Evolutionary conservation across 2,113 vertebrate genomes (phyloP).

Genomic region (Acinonyx jubatus): DNA sequence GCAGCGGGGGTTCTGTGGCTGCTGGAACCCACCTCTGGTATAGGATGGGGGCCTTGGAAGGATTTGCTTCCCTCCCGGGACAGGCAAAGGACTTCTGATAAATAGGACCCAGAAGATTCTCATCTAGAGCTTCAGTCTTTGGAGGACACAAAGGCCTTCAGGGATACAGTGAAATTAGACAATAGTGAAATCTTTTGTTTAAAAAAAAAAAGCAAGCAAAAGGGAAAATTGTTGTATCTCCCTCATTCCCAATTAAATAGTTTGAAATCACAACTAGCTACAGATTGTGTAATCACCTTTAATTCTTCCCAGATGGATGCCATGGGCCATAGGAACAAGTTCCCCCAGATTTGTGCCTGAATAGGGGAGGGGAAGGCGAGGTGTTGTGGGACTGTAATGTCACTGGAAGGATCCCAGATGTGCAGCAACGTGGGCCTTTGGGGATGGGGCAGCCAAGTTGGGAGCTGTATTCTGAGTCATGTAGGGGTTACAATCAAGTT

Average conservation of each 20-base stretch:
- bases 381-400: background rate
- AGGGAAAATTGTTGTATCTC: background rate
- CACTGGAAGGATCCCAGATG: background rate
- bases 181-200: background rate
- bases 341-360: constrained; percentile 3
- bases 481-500: background rate
- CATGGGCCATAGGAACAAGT: background rate
- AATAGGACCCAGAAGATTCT: background rate
- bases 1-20: background rate
- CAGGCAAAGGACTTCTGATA: background rate
- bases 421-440: background rate
- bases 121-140: background rate
- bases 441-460: background rate
- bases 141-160: background rate
- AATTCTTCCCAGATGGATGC: constrained; percentile 46
- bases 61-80: background rate
- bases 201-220: background rate
- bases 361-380: background rate
- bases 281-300: constrained; percentile 41
- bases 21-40: background rate
- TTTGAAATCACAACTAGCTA: background rate
- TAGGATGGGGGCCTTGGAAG: background rate
- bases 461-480: background rate
- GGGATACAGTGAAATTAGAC: background rate
- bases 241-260: constrained; percentile 23